Conservation (phyloP, 1,140 invertebrate species). For the Cydia splendana region DNA sequence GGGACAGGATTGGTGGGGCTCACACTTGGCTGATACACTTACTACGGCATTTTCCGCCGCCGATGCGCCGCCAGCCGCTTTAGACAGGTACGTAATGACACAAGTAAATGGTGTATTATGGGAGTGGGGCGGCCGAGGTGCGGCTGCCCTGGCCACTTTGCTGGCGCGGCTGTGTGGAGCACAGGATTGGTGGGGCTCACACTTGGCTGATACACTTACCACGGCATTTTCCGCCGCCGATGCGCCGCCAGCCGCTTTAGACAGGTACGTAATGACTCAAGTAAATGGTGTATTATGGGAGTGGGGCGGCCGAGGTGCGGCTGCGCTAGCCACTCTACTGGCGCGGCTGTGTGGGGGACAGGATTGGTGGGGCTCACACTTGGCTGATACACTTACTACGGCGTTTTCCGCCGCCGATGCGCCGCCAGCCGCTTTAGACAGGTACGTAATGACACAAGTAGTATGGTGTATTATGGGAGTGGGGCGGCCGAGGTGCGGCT, state of each 20-base stretch:
- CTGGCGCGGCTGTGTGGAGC: slow-evolving; percentile 89
- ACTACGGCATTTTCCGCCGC: slow-evolving; percentile 88
- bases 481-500: too few relatives aligned
- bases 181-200: slow-evolving; percentile 93
- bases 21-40: slow-evolving; percentile 90
- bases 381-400: too few relatives aligned
- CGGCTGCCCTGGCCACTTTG: slow-evolving; percentile 87
- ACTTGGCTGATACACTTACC: slow-evolving; percentile 89
- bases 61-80: slow-evolving; percentile 89
- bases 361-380: too few relatives aligned
- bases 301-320: too few relatives aligned
- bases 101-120: slow-evolving; percentile 69
- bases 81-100: slow-evolving; percentile 86
- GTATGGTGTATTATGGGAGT: too few relatives aligned
- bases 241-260: slow-evolving; percentile 89
- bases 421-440: too few relatives aligned
- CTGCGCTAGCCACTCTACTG: too few relatives aligned
- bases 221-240: slow-evolving; percentile 89
- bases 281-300: too few relatives aligned
- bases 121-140: slow-evolving; percentile 81
- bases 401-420: too few relatives aligned
- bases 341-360: too few relatives aligned
- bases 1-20: slow-evolving; percentile 92
- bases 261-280: slow-evolving; percentile 82
- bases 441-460: too few relatives aligned